Base-by-base conservation (phyloP, 1,140 invertebrate genomes). In the Antheraea pernyi region DNA sequence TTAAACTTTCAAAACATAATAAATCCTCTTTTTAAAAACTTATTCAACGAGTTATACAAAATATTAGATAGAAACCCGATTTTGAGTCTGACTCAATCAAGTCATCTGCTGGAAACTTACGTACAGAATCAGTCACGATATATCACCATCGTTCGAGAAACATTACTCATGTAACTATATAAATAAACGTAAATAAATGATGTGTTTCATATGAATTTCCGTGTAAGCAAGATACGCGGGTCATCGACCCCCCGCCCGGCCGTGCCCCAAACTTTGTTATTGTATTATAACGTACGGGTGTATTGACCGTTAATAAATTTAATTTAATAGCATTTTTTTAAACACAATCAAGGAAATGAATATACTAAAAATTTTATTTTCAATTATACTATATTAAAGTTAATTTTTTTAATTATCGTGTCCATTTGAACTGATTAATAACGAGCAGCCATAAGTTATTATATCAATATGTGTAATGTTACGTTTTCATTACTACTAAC, bases 161-260 rank as follows among this genome's bases (percentile, higher is more conserved):
- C 46, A n/a, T 61, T 22, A 61, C 60, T 22, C 60, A 61, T 36
- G 46, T 53, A 61, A 61, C 19, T 61, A 5, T 30, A 22, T 61
- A 36, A 61, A 61, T 36, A 61, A 53, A 53, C 46, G 16, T 53
- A 53, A 53, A 42, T 39, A 64, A 37, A 64, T 64, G 22, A 66
- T 67, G 53, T 59, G 22, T 67, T 67, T 59, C 65, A 67, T 65
- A 65, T 18, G 16, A 59, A 67, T 67, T 67, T 67, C 65, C 65
- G 65, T 59, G 65, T 59, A 30, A n/a, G 11, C 10, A 37, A 64
- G 62, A 61, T 61, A 61, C 60, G 30, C 60, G 63, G 65, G 65
- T 67, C 65, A 22, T 59, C 36, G 65, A 67, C 19, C 65, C 65
- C 11, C 16, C 53, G 22, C 58, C 65, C 65, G 65, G n/a, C 65